Base-by-base conservation (phyloP, 2,888 invertebrate genomes). In the Oligia strigilis region DNA sequence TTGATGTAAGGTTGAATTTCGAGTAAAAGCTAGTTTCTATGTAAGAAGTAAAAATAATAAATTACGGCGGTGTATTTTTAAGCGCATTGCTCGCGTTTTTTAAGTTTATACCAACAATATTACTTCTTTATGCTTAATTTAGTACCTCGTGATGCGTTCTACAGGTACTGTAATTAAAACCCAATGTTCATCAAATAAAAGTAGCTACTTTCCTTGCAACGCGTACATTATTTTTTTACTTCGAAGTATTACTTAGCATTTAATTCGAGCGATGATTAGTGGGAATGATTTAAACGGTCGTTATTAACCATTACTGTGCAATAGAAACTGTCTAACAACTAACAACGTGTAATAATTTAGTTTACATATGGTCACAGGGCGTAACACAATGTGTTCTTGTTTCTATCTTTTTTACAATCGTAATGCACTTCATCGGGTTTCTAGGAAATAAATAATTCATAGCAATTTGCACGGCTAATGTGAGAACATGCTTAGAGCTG, bases 381-480 rank as follows among this genome's bases (percentile, higher is more conserved):
- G 93, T 93, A 92, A 94, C 93, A 91, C 85, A 83, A 88, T 84
- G 82, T 82, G 86, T 92, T 94, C 93, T 94, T 94, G 83, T 88
- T 78, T 65, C 67, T 81, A 84, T 77, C 78, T 88, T 93, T 94
- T 94, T 92, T 93, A 89, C 86, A 85, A 88, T 88, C 90, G 89
- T 88, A 88, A 91, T 90, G 89, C 92, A 93, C 92, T 93, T 93
- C 92, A 94, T 94, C 90, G 91, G 89, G 89, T 90, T 92, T 89
- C 92, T 90, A 90, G 89, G 87, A 91, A 92, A 93, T 94, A 92
- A 93, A 95, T 95, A 93, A 94, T 95, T 94, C 92, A 93, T 93
- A 90, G 88, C 92, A 92, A 95, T 95, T 94, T 94, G 93, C 94
- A 94, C 93, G 83, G 88, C 87, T 94, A 94, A 95, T 94, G 95